A percentile compares a stretch with the other conserved stretches of the same genome.
These are phyloP conservation scores for Diaperis boleti DNA, from an alignment of 2,888 invertebrate genomes.

Conservation along the genomic window DNA sequence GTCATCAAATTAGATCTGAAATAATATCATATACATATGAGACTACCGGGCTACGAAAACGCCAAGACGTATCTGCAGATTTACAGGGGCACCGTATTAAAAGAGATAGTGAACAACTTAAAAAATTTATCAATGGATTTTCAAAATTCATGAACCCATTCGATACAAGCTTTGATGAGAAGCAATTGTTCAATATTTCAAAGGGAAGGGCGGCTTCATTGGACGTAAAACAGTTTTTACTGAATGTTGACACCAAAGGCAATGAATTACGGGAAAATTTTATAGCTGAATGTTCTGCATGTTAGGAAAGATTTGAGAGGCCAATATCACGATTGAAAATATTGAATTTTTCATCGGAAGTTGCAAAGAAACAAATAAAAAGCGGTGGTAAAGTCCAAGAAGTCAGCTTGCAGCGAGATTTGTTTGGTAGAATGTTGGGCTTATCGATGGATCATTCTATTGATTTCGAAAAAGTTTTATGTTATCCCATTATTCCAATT, in stretches of 20 bases:
- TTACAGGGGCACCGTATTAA: neutral
- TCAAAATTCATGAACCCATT: constrained; percentile 34
- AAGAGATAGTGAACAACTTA: constrained; percentile 29
- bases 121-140: constrained; percentile 30
- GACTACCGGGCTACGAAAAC: too few species aligned
- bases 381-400: too few species aligned
- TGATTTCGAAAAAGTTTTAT: too few species aligned
- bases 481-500: too few species aligned
- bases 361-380: too few species aligned
- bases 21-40: too few species aligned
- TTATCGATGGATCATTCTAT: too few species aligned
- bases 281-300: constrained; percentile 49
- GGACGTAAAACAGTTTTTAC: constrained; percentile 28
- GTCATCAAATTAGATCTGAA: constrained; percentile 31
- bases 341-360: constrained; percentile 45
- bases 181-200: constrained; percentile 17
- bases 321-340: constrained; percentile 49
- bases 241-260: constrained; percentile 40
- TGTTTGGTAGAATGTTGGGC: too few species aligned
- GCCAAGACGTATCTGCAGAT: constrained; percentile 13
- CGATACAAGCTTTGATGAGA: constrained; percentile 13
- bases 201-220: constrained; percentile 21
- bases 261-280: constrained; percentile 47
- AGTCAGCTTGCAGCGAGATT: too few species aligned
- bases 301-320: constrained; percentile 49